Evolutionary conservation across 2,888 invertebrate genomes (phyloP), one percentile per base, ranked within the genome.

Genomic region (Epirrhoe alternata): DNA sequence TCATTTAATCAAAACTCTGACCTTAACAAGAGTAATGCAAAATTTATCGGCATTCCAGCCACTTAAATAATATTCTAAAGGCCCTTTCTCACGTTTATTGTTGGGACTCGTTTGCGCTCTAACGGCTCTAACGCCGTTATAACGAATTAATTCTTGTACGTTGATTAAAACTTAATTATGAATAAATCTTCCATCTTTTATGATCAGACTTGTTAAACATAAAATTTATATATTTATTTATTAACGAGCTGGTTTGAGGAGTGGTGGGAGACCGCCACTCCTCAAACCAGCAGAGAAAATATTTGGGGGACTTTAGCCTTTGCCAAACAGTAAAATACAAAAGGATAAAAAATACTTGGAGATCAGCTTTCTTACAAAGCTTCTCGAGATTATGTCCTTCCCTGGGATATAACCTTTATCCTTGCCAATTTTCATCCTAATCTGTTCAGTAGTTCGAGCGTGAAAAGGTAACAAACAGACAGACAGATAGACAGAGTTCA

Each of bases 141-240:
- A 88, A 83, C 74, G 82, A 87, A 89, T 90, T 90, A 90, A 91
- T 89, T 90, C 83, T 80, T 82, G 78, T 77, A 83, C 82, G 84
- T 87, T 92, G 89, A 92, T 92, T 90, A 91, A 90, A 87, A 78
- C 81, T 80, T 88, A 86, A 89, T 92, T 89, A 87, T 79, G 68
- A 77, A 81, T 89, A 88, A 88, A 86, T 87, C 85, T 88, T 80
- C 70, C 76, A 76, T 76, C 78, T 77, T 76, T 70, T 61, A 60
- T 31, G 14, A 30, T 35, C 31, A 24, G 8, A 33, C 16, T 47
- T 47, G 16, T 47, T 14, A 12, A 47, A 45, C 14, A 45, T 14
- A 45, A 45, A 45, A 4, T 16, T 6, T 47, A 14, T 16, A 14
- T 14, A 47, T 42, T 42, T 12, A 10, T 0, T 12, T 1, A 12